Conservation (phyloP, 2,888 invertebrate species). For the Ariolimax columbianus region DNA sequence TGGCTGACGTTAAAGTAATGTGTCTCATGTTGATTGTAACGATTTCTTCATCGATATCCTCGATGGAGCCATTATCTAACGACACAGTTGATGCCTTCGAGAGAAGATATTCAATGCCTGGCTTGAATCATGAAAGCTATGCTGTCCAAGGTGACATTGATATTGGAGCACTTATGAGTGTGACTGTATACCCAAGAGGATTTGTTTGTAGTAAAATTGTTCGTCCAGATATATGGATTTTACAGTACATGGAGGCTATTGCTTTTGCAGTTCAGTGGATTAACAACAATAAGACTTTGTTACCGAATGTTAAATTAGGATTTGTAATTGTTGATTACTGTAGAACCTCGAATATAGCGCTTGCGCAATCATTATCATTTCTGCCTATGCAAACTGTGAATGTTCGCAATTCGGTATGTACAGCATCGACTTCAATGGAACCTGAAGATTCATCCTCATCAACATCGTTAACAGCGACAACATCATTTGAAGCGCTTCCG, state of each 20-base stretch:
- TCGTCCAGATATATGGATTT: slow-evolving; percentile 37
- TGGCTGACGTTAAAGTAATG: too few species aligned
- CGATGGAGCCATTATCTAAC: too few species aligned
- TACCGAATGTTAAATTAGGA: slow-evolving; percentile 38
- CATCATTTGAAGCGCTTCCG: neutral
- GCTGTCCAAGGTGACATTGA: slow-evolving; percentile 58
- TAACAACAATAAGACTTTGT: neutral
- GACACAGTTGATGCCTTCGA: neutral
- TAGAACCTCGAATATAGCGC: slow-evolving; percentile 21
- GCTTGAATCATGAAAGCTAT: slow-evolving; percentile 52
- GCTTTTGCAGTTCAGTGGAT: slow-evolving; percentile 21
- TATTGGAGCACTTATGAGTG: slow-evolving; percentile 61
- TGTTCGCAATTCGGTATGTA: neutral
- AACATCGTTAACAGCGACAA: neutral
- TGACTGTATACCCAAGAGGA: slow-evolving; percentile 49
- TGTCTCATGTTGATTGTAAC: neutral
- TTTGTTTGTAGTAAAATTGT: slow-evolving; percentile 54
- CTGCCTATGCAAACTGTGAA: neutral
- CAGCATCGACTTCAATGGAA: neutral
- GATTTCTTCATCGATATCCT: neutral
- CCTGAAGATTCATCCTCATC: neutral
- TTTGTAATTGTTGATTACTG: slow-evolving; percentile 40
- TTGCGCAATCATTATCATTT: slow-evolving; percentile 34
- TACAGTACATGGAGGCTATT: slow-evolving; percentile 33
- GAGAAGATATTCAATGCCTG: slow-evolving; percentile 1